Conservation (phyloP, 2,113 vertebrate species). For the Galemys pyrenaicus region DNA sequence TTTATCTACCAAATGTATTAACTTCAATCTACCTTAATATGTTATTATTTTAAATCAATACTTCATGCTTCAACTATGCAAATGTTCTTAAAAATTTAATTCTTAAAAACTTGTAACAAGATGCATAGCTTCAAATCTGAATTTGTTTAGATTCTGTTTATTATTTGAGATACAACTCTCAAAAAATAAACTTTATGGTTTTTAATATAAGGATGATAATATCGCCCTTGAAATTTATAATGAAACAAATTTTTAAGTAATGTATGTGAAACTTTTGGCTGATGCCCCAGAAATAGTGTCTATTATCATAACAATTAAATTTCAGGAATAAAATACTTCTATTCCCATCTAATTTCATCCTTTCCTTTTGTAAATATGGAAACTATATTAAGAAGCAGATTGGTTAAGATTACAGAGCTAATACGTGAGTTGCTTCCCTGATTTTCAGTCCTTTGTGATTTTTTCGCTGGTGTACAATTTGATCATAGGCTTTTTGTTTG, state of each 20-base stretch:
- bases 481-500: background rate
- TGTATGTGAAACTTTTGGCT: background rate
- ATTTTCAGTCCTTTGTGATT: background rate
- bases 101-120: too few relatives aligned
- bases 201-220: background rate
- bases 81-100: background rate
- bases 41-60: background rate
- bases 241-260: constrained; percentile 35
- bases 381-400: background rate
- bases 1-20: background rate
- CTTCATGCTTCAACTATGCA: background rate
- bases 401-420: constrained; percentile 39
- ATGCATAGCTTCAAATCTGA: background rate
- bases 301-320: constrained; percentile 57
- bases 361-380: constrained; percentile 36
- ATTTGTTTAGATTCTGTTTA: background rate
- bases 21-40: background rate
- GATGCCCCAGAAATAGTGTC: background rate
- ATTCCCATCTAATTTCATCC: background rate
- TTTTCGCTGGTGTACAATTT: background rate
- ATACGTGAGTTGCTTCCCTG: background rate
- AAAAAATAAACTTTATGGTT: background rate
- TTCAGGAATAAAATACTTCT: background rate
- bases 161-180: background rate
- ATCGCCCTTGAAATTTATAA: background rate